Conservation (phyloP, 2,113 vertebrate species). For the Thamnophis sirtalis region DNA sequence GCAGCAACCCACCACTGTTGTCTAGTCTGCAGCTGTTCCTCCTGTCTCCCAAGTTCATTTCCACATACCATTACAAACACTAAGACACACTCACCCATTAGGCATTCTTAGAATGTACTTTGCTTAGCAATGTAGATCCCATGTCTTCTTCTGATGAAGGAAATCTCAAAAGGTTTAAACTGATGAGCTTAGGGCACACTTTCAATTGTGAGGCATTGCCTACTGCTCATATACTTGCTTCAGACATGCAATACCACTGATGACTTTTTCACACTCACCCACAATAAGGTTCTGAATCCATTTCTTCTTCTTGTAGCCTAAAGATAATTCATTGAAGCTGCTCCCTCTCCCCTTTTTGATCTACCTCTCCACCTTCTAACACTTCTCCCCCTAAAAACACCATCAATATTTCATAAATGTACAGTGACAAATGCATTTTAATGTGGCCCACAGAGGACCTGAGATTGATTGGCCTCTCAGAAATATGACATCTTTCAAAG, state of each 20-base stretch:
- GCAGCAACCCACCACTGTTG: not conserved
- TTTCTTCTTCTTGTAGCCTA: slow-evolving; percentile 64
- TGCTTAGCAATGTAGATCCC: slow-evolving; percentile 29
- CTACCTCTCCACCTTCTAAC: slow-evolving; percentile 74
- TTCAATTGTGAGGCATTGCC: slow-evolving; percentile 28
- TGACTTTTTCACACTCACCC: slow-evolving; percentile 42
- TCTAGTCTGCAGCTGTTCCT: not conserved
- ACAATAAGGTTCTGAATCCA: slow-evolving; percentile 55
- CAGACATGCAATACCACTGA: slow-evolving; percentile 54
- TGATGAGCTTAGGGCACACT: slow-evolving; percentile 7
- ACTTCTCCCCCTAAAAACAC: slow-evolving; percentile 71
- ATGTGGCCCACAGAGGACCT: slow-evolving; percentile 81
- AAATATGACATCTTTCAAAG: slow-evolving; percentile 87
- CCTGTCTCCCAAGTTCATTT: not conserved
- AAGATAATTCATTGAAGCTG: slow-evolving; percentile 79
- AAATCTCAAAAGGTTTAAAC: slow-evolving; percentile 47
- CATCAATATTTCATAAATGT: slow-evolving; percentile 89
- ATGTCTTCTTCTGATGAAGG: slow-evolving; percentile 10
- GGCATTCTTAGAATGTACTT: slow-evolving; percentile 26
- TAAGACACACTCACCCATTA: not conserved
- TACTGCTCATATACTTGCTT: slow-evolving; percentile 40
- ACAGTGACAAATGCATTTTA: slow-evolving; percentile 95
- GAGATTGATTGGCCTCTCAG: slow-evolving; percentile 92
- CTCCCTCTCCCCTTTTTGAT: slow-evolving; percentile 63
- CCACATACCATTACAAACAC: not conserved